Percentiles rank a stretch among this genome's conserved stretches.
phyloP scores from a whole-genome alignment of 2,113 vertebrate species.

The Eupsittula cactorum region DNA sequence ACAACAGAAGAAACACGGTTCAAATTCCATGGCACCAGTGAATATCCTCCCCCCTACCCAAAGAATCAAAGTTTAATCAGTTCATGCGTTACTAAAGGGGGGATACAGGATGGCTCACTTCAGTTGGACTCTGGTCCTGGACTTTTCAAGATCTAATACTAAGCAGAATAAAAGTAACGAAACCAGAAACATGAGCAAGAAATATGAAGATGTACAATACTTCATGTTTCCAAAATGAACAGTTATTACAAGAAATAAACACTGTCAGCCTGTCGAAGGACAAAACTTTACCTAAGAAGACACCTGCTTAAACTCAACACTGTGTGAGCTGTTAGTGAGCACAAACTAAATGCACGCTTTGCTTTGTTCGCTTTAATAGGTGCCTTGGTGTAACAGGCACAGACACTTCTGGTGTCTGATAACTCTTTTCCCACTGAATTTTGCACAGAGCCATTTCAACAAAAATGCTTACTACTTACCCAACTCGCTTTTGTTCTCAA shows the following conservation, averaged over 20 bases:
- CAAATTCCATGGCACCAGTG: not conserved
- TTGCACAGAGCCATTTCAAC: not conserved
- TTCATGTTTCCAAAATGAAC: not conserved
- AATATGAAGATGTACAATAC: not conserved
- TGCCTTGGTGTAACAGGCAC: not conserved
- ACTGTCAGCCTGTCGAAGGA: not conserved
- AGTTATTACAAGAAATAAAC: not conserved
- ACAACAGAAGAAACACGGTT: not conserved
- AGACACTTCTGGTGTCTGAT: not conserved
- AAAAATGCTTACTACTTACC: not conserved
- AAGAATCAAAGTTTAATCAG: conserved; percentile 50
- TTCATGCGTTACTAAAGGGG: conserved; percentile 20
- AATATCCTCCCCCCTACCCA: not conserved
- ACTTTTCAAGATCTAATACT: not conserved
- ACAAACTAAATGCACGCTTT: fast-evolving
- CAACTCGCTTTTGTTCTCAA: not conserved
- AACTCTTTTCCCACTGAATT: not conserved
- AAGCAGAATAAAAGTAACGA: not conserved
- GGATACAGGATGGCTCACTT: not conserved
- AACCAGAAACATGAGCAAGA: not conserved
- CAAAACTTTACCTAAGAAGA: not conserved
- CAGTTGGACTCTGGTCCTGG: not conserved
- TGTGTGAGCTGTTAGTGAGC: not conserved
- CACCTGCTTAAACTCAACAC: not conserved
- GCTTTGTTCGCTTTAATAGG: not conserved